Evolutionary conservation across 2,797 vertebrate species (phyloP).

Genomic region (Gastrophryne carolinensis): DNA sequence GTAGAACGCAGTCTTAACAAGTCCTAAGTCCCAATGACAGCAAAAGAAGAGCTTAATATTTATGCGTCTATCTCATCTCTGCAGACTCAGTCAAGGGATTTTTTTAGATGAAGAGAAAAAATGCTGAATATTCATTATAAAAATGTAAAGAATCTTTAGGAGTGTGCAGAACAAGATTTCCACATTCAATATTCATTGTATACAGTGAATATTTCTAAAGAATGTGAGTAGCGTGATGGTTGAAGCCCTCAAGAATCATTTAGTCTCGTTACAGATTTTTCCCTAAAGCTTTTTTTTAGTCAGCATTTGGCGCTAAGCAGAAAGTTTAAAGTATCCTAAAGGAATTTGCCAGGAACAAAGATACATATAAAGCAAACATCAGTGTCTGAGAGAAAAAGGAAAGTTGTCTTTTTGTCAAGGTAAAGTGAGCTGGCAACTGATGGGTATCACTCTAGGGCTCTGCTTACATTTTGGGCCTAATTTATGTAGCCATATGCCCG

Average conservation of each 20-base stretch:
- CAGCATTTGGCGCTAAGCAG: slow-evolving; percentile 36
- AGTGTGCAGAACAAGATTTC: slow-evolving; percentile 18
- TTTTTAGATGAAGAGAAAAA: slow-evolving; percentile 23
- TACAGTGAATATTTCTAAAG: slow-evolving; percentile 8
- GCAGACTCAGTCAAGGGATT: slow-evolving; percentile 47
- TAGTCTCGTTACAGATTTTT: not conserved
- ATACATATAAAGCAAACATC: slow-evolving; percentile 13
- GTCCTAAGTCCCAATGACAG: slow-evolving; percentile 36
- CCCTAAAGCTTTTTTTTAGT: not conserved
- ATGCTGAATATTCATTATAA: slow-evolving; percentile 47
- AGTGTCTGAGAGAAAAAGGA: slow-evolving; percentile 18
- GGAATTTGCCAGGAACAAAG: slow-evolving; percentile 28
- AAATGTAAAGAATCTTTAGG: slow-evolving; percentile 24
- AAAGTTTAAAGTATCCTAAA: slow-evolving; percentile 41
- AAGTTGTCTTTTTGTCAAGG: not conserved
- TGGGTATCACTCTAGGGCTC: too few relatives aligned
- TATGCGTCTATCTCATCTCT: slow-evolving; percentile 51
- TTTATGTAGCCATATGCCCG: too few relatives aligned
- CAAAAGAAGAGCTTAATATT: slow-evolving; percentile 47
- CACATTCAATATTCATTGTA: slow-evolving; percentile 33
- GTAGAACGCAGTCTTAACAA: slow-evolving; percentile 34
- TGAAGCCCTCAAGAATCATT: not conserved
- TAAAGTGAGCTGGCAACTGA: slow-evolving; percentile 9
- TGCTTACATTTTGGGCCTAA: too few relatives aligned
- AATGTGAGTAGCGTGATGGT: not conserved